Evolutionary conservation across 2,888 invertebrate species (phyloP), one percentile per base, ranked within the genome.

Genomic region (Leucophenga montana): DNA sequence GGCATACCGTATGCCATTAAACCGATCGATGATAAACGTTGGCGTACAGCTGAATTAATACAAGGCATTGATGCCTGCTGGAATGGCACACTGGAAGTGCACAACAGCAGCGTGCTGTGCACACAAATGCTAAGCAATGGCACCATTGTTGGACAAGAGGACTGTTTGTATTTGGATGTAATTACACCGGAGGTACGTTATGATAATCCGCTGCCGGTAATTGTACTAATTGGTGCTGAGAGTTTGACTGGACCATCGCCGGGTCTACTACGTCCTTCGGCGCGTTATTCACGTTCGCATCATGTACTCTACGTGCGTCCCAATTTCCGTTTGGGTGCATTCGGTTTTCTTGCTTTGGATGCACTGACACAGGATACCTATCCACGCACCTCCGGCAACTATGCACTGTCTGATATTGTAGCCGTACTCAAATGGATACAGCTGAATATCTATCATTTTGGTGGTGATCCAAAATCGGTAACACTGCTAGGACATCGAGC

Each of bases 271-370:
- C 91, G 93, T 75, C 95, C 96, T 0, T 94, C 95, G 0, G 92
- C 95, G 0, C 90, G 93, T 54, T 92, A 95, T 73, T 93, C 96
- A 0, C 91, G 93, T 61, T 92, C 93, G 2, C 92, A 94, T 71
- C 94, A 96, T 85, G 93, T 95, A 1, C 93, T 97, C 8, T 95
- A 95, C 85, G 96, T 97, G 1, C 91, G 95, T 73, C 95, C 96
- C 3, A 96, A 96, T 85, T 96, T 96, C 89, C 92, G 97, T 79
- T 89, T 94, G 71, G 94, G 94, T 0, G 92, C 92, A 64, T 91
- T 94, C 69, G 97, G 97, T 3, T 97, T 97, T 85, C 89, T 97
- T 64, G 93, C 97, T 0, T 89, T 93, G 5, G 92, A 94, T 70
- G 90, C 92, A 1, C 88, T 96, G 0, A 92, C 94, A 0, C 91